phyloP scores from a whole-genome alignment of 2,888 invertebrate species.

The Hydrotaea diabolus region DNA sequence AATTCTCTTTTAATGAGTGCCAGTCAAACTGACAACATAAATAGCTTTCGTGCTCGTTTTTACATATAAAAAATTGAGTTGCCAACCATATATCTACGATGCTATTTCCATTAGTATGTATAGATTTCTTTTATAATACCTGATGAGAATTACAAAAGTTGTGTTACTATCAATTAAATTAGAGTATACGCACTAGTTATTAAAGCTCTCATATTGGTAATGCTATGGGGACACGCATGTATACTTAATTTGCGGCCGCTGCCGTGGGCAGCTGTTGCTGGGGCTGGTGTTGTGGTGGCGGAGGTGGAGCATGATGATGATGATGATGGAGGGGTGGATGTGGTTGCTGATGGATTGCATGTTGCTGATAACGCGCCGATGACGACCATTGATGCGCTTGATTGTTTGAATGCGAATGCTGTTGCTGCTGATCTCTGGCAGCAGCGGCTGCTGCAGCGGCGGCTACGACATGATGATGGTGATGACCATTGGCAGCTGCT shows the following conservation, averaged over 20 bases:
- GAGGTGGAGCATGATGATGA: constrained; percentile 48
- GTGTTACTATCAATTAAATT: constrained; percentile 7
- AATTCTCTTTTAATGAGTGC: too few relatives aligned
- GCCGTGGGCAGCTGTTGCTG: constrained; percentile 66
- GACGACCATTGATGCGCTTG: constrained; percentile 66
- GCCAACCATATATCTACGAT: too few relatives aligned
- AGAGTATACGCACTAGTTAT: constrained; percentile 48
- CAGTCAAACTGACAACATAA: too few relatives aligned
- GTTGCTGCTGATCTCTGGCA: constrained; percentile 27
- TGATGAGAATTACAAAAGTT: constrained; percentile 17
- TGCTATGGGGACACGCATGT: constrained; percentile 42
- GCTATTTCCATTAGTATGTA: too few relatives aligned
- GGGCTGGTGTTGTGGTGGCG: constrained; percentile 71
- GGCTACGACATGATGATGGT: constrained; percentile 62
- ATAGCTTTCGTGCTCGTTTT: too few relatives aligned
- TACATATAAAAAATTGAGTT: too few relatives aligned
- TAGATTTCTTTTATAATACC: constrained; percentile 10
- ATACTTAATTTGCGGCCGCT: constrained; percentile 59
- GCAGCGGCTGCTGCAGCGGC: constrained; percentile 61
- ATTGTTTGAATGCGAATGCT: constrained; percentile 57
- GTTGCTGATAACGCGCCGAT: constrained; percentile 60
- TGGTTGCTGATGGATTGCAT: constrained; percentile 58
- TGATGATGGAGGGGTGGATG: constrained; percentile 58
- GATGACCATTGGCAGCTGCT: constrained; percentile 70
- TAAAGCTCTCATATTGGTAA: constrained; percentile 59